These are phyloP conservation scores for Metopia argyrocephala DNA, from an alignment of 2,888 invertebrate genomes.

Conservation along the genomic window DNA sequence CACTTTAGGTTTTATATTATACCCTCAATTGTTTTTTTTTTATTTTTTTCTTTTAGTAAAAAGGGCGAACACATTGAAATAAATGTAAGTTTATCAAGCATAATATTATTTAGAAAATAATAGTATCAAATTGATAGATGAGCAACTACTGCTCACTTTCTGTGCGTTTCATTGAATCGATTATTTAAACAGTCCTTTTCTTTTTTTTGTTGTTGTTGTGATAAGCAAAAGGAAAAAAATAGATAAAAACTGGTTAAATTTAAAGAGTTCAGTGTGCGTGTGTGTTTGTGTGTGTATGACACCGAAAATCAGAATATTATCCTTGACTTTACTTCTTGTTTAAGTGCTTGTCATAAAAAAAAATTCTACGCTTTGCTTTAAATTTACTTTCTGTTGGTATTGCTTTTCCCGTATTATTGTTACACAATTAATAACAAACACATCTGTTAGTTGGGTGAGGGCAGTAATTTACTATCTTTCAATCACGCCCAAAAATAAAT, in stretches of 20 bases:
- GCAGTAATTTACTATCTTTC: too few species aligned
- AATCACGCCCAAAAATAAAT: too few species aligned
- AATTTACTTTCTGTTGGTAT: too few species aligned
- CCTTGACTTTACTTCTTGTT: too few species aligned
- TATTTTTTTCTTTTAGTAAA: not conserved
- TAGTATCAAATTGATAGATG: constrained; percentile 50
- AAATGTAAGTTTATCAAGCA: constrained; percentile 43
- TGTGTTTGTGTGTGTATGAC: not conserved
- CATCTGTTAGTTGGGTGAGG: too few species aligned
- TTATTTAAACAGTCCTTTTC: too few species aligned
- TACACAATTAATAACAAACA: too few species aligned
- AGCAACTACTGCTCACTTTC: constrained; percentile 25
- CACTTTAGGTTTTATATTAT: constrained; percentile 34
- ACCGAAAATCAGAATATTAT: too few species aligned
- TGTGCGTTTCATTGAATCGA: too few species aligned
- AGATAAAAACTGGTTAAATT: not conserved
- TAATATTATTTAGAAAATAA: constrained; percentile 45
- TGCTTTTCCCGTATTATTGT: too few species aligned
- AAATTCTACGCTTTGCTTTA: too few species aligned
- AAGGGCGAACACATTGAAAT: constrained; percentile 17
- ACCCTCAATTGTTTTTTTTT: not conserved
- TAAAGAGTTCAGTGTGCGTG: not conserved
- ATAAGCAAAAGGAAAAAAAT: not conserved
- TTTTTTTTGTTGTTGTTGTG: not conserved
- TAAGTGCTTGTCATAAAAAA: too few species aligned